phyloP scores from a whole-genome alignment of 2,797 vertebrate genomes.

The Leptodon cayanensis region DNA sequence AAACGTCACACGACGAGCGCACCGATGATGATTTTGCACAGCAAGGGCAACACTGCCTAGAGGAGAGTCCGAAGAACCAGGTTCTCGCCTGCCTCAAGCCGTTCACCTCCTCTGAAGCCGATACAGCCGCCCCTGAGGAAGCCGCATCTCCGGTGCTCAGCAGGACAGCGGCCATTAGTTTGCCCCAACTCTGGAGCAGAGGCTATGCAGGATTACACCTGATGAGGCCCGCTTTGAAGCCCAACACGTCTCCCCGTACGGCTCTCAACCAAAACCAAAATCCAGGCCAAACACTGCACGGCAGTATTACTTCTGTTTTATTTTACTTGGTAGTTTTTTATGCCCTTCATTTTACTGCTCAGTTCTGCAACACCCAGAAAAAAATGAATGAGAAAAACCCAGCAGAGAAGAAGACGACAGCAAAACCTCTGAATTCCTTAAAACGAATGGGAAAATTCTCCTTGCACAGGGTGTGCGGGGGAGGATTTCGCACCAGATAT shows the following conservation, averaged over 20 bases:
- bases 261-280: slow-evolving; percentile 11
- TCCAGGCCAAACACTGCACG: not conserved
- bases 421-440: not conserved
- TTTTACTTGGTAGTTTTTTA: not conserved
- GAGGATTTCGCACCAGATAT: not conserved
- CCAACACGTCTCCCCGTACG: not conserved
- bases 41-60: not conserved
- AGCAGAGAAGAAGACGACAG: not conserved
- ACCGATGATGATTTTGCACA: not conserved
- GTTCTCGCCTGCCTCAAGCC: not conserved
- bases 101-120: not conserved
- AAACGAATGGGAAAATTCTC: not conserved
- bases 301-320: not conserved
- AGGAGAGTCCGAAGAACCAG: not conserved
- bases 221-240: not conserved
- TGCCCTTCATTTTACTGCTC: not conserved
- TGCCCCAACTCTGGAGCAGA: not conserved
- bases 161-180: not conserved
- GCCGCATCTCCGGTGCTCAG: not conserved
- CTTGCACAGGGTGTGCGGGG: not conserved
- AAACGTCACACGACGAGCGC: accelerated
- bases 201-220: not conserved
- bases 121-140: not conserved
- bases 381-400: not conserved
- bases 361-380: not conserved